Base-by-base conservation (phyloP, 1,140 invertebrate genomes). In the Telenomus remus region DNA sequence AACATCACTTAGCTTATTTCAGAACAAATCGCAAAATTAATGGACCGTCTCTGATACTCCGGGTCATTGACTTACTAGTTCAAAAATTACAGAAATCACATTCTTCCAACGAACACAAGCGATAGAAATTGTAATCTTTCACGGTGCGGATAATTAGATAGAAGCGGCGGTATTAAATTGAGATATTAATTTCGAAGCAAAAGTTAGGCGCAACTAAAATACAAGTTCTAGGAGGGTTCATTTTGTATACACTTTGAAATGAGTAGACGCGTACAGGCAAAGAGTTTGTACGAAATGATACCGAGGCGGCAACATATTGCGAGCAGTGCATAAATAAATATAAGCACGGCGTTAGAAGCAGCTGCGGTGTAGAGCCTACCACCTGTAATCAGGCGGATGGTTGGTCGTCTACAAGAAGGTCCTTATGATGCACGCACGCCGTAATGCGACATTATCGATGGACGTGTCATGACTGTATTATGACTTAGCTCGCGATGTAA, bases 361-460 rank as follows among this genome's bases (percentile, higher is more conserved):
- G 70, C 70, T 73, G 70, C 60, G 50, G 43, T 42, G 39, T 73
- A 53, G 35, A 65, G 43, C 54, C 69, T 54, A 59, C 13, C 71
- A 74, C 71, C 71, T 74, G 71, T 74, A 66, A 74, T 74, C 56
- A 74, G 63, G 63, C 46, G 51, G 71, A 74, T 56, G 50, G 43
- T 51, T 66, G 55, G 57, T 59, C 14, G 19, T 44, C 51, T 68
- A 27, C 19, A 27, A 27, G 19, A 27, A 27, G n/a, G 12, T 66
- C 50, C 50, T 55, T 53, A 37, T 65, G 42, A 54, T 55, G 55
- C 49, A 60, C 59, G 54, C 43, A 39, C n/a, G 34, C 14, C 46
- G 39, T 39, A n/a, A 64, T 16, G 60, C 59, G 69, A 72, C 60
- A 72, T 72, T 72, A 72, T 72, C 39, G 59, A 63, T 13, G 54